Percentiles rank a stretch among this genome's conserved stretches.
Conservation (phyloP, 2,888 invertebrate genomes). For the Zaprionus obscuricornis region DNA sequence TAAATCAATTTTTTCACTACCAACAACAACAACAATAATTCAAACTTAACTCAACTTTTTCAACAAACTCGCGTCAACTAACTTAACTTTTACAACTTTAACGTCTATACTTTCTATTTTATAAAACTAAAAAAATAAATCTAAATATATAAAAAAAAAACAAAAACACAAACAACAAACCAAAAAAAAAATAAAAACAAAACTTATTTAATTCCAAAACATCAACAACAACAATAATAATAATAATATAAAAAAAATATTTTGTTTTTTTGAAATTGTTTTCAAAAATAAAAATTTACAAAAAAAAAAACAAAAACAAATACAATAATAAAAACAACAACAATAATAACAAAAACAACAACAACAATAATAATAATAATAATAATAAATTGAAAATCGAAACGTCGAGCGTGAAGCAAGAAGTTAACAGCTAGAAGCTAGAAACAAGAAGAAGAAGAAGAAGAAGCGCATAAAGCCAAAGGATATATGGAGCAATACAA, state of each 20-base stretch:
- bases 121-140: slow-evolving; percentile 37
- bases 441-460: background rate
- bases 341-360: slow-evolving; percentile 1
- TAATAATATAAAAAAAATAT: slow-evolving; percentile 12
- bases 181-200: slow-evolving; percentile 24
- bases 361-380: slow-evolving; percentile 25
- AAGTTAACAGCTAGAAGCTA: slow-evolving; percentile 32
- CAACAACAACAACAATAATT: slow-evolving; percentile 73
- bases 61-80: slow-evolving; percentile 75
- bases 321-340: slow-evolving; percentile 2
- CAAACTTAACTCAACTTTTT: slow-evolving; percentile 69
- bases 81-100: slow-evolving; percentile 73
- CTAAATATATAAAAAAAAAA: slow-evolving; percentile 38
- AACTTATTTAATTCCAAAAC: slow-evolving; percentile 29
- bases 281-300: slow-evolving; percentile 22
- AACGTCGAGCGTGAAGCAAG: slow-evolving; percentile 7
- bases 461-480: slow-evolving; percentile 4
- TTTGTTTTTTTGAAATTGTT: slow-evolving; percentile 44
- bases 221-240: slow-evolving; percentile 21
- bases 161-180: slow-evolving; percentile 33
- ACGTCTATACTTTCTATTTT: slow-evolving; percentile 70
- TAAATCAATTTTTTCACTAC: slow-evolving; percentile 80
- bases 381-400: slow-evolving; percentile 18
- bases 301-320: background rate
- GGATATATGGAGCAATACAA: slow-evolving; percentile 51